These are phyloP conservation scores for Tipula helvola DNA, from an alignment of 2,888 invertebrate species.

Conservation along the genomic window DNA sequence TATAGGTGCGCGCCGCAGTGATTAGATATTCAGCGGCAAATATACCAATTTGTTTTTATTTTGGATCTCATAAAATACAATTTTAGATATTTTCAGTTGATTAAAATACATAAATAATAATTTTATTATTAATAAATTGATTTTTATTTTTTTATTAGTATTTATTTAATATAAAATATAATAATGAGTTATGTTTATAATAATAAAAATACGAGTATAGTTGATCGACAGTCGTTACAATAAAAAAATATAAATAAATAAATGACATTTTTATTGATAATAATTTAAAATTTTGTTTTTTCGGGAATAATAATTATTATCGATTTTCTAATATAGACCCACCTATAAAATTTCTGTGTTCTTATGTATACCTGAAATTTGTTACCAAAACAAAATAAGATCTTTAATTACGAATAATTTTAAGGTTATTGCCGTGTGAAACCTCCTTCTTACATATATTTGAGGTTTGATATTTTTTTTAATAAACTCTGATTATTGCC, in stretches of 20 bases:
- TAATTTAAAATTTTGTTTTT: neutral
- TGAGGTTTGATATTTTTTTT: neutral
- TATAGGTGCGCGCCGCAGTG: neutral
- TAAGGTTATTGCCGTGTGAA: neutral
- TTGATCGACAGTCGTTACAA: neutral
- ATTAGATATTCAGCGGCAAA: neutral
- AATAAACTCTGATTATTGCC: neutral
- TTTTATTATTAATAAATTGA: neutral
- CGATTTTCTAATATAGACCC: neutral
- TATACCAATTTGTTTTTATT: neutral
- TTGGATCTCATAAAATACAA: neutral
- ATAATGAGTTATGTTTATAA: neutral
- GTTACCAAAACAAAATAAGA: neutral
- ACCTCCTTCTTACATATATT: neutral
- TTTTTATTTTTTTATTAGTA: neutral
- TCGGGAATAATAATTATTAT: neutral
- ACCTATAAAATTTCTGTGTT: neutral
- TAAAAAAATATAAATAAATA: neutral
- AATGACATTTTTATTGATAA: neutral
- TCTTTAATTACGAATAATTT: neutral
- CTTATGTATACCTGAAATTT: neutral
- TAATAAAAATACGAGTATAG: neutral
- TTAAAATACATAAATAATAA: neutral
- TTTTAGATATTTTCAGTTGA: neutral
- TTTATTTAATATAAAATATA: neutral